Conservation (phyloP, 2,113 vertebrate genomes). For the Coturnix japonica region DNA sequence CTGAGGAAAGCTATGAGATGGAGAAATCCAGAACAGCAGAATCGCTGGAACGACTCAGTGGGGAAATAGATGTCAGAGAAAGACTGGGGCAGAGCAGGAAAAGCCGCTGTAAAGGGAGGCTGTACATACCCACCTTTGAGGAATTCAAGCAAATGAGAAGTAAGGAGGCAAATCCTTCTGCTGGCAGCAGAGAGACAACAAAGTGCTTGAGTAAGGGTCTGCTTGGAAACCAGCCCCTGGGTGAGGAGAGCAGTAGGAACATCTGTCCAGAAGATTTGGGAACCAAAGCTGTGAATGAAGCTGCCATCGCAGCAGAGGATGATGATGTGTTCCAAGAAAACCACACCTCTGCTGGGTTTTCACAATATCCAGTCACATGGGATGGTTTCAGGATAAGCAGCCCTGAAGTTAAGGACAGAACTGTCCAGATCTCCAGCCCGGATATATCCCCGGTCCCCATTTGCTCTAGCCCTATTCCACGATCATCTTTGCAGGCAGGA, state of each 20-base stretch:
- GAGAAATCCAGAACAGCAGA: constrained; percentile 79
- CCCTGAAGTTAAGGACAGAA: constrained; percentile 11
- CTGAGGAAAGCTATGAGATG: constrained; percentile 58
- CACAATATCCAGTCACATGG: constrained; percentile 16
- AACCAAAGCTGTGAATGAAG: constrained; percentile 10
- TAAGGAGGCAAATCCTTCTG: constrained; percentile 64
- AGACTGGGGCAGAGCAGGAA: constrained; percentile 47
- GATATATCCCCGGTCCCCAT: constrained; percentile 55
- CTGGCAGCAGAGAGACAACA: background rate
- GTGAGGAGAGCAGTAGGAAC: background rate
- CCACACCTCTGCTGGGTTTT: background rate
- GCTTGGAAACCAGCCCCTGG: background rate
- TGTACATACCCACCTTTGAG: constrained; percentile 89
- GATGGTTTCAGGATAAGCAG: constrained; percentile 42
- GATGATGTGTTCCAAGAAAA: constrained; percentile 65
- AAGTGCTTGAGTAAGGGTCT: background rate
- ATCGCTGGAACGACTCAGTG: constrained; percentile 35
- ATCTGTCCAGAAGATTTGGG: background rate
- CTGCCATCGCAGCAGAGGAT: background rate
- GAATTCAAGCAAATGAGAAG: constrained; percentile 89
- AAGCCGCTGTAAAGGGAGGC: constrained; percentile 67
- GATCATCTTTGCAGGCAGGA: constrained; percentile 78
- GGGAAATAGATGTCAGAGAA: constrained; percentile 15
- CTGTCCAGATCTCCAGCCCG: background rate
- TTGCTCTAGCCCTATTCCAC: constrained; percentile 84